These are phyloP conservation scores for Polylopha cassiicola DNA, from an alignment of 2,888 invertebrate genomes.

Conservation along the genomic window DNA sequence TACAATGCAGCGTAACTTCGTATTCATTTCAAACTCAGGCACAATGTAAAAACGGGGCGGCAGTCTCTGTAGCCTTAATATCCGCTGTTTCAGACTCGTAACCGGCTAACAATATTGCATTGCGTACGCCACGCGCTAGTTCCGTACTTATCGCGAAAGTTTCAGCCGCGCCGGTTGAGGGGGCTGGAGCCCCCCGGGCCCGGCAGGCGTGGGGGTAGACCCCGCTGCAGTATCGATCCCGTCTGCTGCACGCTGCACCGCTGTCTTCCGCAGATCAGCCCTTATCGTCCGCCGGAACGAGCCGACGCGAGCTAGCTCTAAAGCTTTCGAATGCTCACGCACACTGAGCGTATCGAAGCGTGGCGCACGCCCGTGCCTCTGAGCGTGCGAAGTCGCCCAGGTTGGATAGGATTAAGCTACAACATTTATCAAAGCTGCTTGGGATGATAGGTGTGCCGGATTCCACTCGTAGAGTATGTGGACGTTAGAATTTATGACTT, in stretches of 20 bases:
- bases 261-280: constrained; percentile 75
- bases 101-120: constrained; percentile 76
- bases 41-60: constrained; percentile 66
- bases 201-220: constrained; percentile 30
- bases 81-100: constrained; percentile 74
- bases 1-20: constrained; percentile 57
- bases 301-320: constrained; percentile 44
- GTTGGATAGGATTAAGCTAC: constrained; percentile 13
- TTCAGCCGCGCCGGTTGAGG: constrained; percentile 56
- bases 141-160: constrained; percentile 76
- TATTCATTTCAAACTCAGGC: constrained; percentile 61
- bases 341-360: constrained; percentile 42
- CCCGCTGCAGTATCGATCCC: constrained; percentile 72
- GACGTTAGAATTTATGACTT: no score
- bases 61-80: constrained; percentile 70
- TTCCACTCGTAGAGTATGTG: no score
- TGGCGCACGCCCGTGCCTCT: constrained; percentile 47
- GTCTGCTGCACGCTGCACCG: constrained; percentile 71
- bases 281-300: constrained; percentile 68
- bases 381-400: constrained; percentile 30
- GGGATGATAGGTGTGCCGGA: no score
- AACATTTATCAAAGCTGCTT: constrained; percentile 10
- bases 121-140: constrained; percentile 76
- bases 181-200: constrained; percentile 24
- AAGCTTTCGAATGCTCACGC: constrained; percentile 56